phyloP scores from a whole-genome alignment of 2,797 vertebrate genomes.

The Siniperca scherzeri region DNA sequence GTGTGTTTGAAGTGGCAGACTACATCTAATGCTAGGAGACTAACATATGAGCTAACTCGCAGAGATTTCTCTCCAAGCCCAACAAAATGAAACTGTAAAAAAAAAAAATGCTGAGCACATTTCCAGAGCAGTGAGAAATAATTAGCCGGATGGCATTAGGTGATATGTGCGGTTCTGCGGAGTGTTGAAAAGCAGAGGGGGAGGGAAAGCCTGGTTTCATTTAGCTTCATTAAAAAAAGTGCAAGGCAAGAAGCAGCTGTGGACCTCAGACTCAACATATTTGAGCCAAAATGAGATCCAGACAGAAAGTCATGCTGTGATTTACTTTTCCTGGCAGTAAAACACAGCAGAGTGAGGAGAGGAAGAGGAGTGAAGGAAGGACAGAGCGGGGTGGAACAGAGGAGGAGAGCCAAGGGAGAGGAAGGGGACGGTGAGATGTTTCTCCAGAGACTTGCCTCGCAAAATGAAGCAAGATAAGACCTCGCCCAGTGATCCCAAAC shows the following conservation, averaged over 20 bases:
- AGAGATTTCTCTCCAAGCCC: slow-evolving; percentile 5
- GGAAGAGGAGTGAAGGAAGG: slow-evolving; percentile 55
- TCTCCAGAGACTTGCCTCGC: slow-evolving; percentile 41
- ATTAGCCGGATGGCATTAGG: slow-evolving; percentile 34
- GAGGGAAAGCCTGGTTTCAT: slow-evolving; percentile 56
- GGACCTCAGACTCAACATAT: slow-evolving; percentile 67
- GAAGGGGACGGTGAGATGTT: slow-evolving; percentile 50
- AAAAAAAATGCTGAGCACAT: slow-evolving; percentile 26
- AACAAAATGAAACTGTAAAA: slow-evolving; percentile 1
- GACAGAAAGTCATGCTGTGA: slow-evolving; percentile 76
- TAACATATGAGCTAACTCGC: neutral
- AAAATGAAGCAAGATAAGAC: slow-evolving; percentile 29
- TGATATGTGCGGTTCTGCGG: slow-evolving; percentile 37
- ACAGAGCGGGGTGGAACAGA: slow-evolving; percentile 47
- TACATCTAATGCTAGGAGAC: neutral
- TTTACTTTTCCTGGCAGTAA: slow-evolving; percentile 85
- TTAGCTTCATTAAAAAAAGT: slow-evolving; percentile 54
- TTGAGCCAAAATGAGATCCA: slow-evolving; percentile 76
- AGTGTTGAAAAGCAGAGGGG: slow-evolving; percentile 24
- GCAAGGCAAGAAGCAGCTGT: slow-evolving; percentile 73
- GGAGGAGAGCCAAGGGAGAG: slow-evolving; percentile 55
- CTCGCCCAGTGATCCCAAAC: slow-evolving; percentile 3
- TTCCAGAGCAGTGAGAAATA: slow-evolving; percentile 37
- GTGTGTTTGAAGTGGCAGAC: slow-evolving; percentile 26
- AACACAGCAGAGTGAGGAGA: slow-evolving; percentile 64